phyloP scores from a whole-genome alignment of 1,140 invertebrate species.

The Brachionus angularis region DNA sequence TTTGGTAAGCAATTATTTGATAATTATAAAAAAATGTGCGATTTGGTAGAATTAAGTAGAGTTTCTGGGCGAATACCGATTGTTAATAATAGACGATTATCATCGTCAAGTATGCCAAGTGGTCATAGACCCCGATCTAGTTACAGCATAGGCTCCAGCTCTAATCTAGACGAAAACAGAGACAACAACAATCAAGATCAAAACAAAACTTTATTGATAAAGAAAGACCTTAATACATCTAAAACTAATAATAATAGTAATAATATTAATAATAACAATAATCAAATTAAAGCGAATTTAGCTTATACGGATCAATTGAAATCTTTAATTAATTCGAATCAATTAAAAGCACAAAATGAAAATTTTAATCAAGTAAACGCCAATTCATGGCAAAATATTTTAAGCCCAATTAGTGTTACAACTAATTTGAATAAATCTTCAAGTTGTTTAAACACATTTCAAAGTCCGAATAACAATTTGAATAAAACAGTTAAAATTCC shows the following conservation, averaged over 20 bases:
- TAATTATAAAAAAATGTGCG: constrained; percentile 23
- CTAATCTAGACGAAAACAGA: background rate
- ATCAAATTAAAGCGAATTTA: constrained; percentile 7
- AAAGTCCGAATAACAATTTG: constrained; percentile 21
- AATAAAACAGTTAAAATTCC: constrained; percentile 40
- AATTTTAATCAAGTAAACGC: background rate
- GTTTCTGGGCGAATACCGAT: background rate
- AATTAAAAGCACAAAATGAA: background rate
- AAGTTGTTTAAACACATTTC: background rate
- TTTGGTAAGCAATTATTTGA: constrained; percentile 41
- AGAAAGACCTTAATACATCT: background rate
- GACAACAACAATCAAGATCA: background rate
- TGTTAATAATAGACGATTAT: background rate
- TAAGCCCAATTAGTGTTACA: constrained; percentile 4
- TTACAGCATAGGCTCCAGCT: constrained; percentile 15
- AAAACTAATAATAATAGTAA: background rate
- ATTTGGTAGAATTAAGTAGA: constrained; percentile 3
- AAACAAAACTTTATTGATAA: background rate
- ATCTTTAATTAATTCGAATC: constrained; percentile 9
- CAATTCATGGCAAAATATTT: constrained; percentile 24
- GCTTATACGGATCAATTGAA: constrained; percentile 20
- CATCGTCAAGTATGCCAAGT: background rate
- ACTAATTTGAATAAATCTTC: constrained; percentile 31
- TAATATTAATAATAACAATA: background rate
- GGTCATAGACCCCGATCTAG: constrained; percentile 21